Conservation (phyloP, 2,797 vertebrate species). For the Tolypeutes matacus region DNA sequence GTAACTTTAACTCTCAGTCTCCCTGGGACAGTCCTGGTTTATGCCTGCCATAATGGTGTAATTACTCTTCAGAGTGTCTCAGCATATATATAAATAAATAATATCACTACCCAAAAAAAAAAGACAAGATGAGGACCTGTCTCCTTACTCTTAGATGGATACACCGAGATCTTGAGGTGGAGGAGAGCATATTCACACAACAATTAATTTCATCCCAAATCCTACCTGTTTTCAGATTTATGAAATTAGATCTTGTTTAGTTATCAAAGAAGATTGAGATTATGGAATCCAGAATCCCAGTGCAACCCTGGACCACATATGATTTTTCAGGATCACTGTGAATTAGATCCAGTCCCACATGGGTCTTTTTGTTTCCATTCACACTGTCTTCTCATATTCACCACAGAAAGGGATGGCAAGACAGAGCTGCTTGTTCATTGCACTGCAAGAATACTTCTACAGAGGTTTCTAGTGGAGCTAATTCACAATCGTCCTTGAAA, state of each 20-base stretch:
- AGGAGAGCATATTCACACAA: neutral
- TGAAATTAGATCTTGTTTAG: conserved; percentile 23
- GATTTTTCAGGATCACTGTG: neutral
- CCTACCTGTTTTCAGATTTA: neutral
- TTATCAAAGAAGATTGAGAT: conserved; percentile 20
- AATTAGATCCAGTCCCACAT: neutral
- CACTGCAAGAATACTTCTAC: neutral
- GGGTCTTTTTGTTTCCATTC: neutral
- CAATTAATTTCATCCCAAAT: conserved; percentile 27
- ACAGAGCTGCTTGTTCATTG: neutral
- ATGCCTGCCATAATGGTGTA: neutral
- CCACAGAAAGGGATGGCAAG: conserved; percentile 14
- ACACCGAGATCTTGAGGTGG: neutral
- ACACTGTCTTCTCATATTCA: conserved; percentile 1
- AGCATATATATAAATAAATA: neutral
- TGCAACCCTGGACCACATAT: neutral
- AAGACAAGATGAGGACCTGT: neutral
- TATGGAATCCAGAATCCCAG: neutral
- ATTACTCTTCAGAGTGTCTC: neutral
- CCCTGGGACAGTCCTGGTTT: neutral
- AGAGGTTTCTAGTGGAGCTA: neutral
- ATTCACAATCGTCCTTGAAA: neutral
- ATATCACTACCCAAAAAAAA: neutral
- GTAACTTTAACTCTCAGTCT: too few relatives aligned
- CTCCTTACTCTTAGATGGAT: conserved; percentile 27